Percentiles rank a stretch among this genome's conserved stretches.
These are phyloP conservation scores for Melieria omissa DNA, from an alignment of 2,888 invertebrate species.

Conservation along the genomic window DNA sequence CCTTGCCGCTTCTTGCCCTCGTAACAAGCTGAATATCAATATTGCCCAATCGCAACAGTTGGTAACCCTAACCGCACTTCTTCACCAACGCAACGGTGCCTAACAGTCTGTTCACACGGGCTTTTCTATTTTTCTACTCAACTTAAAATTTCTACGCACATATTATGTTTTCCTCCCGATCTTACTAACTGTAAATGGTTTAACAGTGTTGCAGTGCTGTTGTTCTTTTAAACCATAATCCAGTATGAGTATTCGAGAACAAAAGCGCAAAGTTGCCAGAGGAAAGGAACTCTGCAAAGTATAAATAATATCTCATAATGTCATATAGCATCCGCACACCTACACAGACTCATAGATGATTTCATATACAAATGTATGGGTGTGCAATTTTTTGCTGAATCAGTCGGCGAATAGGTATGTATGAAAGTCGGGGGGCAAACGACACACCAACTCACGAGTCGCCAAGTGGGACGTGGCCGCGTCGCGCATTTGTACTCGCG, in stretches of 20 bases:
- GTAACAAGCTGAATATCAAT: too few relatives aligned
- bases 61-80: too few relatives aligned
- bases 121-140: conserved; percentile 41
- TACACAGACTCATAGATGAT: neutral
- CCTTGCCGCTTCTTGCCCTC: too few relatives aligned
- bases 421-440: neutral
- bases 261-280: conserved; percentile 22
- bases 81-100: too few relatives aligned
- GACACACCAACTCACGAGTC: neutral
- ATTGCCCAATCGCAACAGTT: too few relatives aligned
- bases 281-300: conserved; percentile 38
- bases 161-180: conserved; percentile 6
- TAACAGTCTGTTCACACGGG: too few relatives aligned
- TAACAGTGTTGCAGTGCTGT: conserved; percentile 23
- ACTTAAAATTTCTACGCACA: conserved; percentile 46
- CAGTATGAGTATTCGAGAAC: conserved; percentile 53
- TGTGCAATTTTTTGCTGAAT: neutral
- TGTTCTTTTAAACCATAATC: conserved; percentile 48
- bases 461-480: neutral
- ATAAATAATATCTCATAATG: conserved; percentile 61
- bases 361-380: neutral
- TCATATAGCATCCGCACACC: conserved; percentile 52
- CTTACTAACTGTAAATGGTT: conserved; percentile 5
- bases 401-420: too few relatives aligned
- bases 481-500: conserved; percentile 14